Evolutionary conservation across 35 echinoderm and acorn worm genomes (phyloP), one percentile per base, ranked within the genome.

Genomic region (Strongylocentrotus purpuratus): DNA sequence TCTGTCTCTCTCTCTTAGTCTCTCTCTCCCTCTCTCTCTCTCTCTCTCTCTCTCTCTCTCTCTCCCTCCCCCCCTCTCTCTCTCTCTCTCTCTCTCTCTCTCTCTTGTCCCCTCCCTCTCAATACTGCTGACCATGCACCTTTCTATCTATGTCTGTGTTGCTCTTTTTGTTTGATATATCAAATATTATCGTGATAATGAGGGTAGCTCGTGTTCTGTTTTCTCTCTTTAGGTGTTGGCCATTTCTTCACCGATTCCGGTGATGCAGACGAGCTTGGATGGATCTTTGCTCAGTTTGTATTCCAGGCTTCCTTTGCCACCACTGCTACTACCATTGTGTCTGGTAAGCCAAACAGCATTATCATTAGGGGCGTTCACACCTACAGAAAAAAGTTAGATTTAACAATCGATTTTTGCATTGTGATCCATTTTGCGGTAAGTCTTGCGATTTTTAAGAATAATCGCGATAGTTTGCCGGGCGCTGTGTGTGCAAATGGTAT

Each of bases 231-330:
- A 91, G 97, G 97, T 33, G 61, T 98, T 94, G 97, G 97, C 33
- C 92, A 96, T 88, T 97, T 97, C 94, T 96, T 96, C 52, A 97
- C 97, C 18, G 97, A 97, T 86, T 96, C 97, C 4, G 94, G 90
- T 18, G 97, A 95, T 92, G 86, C 85, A 6, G 95, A 97, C 4
- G 95, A 97, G 35, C 92, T 96, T 48, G 97, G 97, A 9, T 97
- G 97, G 97, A 96, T 94, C 15, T 98, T 96, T 58, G 96, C 97
- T 46, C 92, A 96, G 32, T 98, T 96, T 86, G 96, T 98, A 31
- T 98, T 98, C 50, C 98, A 99, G 58, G 98, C 98, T 48, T 99
- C 98, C 2, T 99, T 99, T 87, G 98, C 98, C 45, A 99, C 98
- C 4, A 99, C 98, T 15, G 98, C 98, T 10, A 99, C 98, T 5